Base-by-base conservation (phyloP, 2,113 vertebrate genomes). In the Turdus rufiventris region DNA sequence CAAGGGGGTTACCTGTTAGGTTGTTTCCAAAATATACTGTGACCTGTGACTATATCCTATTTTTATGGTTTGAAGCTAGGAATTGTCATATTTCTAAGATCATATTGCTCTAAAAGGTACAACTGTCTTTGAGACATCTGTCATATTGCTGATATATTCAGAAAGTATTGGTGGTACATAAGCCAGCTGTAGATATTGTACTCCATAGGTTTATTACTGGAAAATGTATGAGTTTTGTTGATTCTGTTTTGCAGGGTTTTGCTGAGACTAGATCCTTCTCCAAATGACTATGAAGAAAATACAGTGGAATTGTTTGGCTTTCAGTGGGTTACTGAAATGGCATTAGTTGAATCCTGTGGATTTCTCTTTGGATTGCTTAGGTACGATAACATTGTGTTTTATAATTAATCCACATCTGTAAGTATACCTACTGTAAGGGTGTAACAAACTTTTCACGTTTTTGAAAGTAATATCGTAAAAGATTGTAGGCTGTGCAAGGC, bases 281-380 rank as follows among this genome's bases (percentile, higher is more conserved):
- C 99, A 85, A 97, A 97, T 58, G 98, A 98, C 79, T 99, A 98
- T 91, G 99, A 99, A 94, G 97, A 97, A 0, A 98, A 98, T 95
- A 98, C 98, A 11, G 97, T 99, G 72, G 99, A 99, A 92, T 94
- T 99, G 60, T 99, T 99, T 98, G 99, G 98, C 88, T 99, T 99
- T 94, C 96, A 98, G 24, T 99, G 99, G 99, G 98, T 99, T 77
- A 99, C 99, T 47, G 99, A 99, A 98, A 99, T 92, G 14, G 99
- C 99, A 17, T 97, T 99, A 90, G 98, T 98, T 85, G 98, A 99
- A 97, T 99, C 99, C 57, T 98, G 98, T 80, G 98, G 94, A 94
- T 91, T 99, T 61, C 98, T 99, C 34, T 99, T 99, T 96, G 98
- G 98, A 95, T 98, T 99, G 76, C 98, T 99, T 93, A 99, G 99